Conservation (phyloP, 1,140 invertebrate genomes). For the Bombus pascuorum region DNA sequence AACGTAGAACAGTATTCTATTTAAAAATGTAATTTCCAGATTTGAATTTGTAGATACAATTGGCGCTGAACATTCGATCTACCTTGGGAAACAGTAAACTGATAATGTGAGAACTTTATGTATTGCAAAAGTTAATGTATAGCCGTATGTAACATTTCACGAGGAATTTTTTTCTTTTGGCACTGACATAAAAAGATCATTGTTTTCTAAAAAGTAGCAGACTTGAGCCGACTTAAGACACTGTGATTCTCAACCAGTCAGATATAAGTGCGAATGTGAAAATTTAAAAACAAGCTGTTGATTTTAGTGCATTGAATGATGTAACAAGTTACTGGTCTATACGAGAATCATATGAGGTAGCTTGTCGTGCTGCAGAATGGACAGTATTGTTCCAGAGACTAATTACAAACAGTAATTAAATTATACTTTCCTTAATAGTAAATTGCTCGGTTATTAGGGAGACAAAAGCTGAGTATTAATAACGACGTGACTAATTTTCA, state of each 20-base stretch:
- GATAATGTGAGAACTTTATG: background rate
- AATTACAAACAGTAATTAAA: conserved; percentile 11
- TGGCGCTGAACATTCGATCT: too few species aligned
- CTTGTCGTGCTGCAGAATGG: too few species aligned
- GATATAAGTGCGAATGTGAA: background rate
- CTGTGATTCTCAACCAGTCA: too few species aligned
- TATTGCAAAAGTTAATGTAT: too few species aligned
- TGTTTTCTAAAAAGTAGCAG: too few species aligned
- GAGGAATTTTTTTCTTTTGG: too few species aligned
- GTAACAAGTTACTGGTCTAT: background rate
- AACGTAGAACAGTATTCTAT: too few species aligned
- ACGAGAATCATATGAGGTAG: background rate
- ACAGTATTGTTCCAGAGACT: background rate
- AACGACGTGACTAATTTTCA: background rate
- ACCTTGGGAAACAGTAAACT: background rate
- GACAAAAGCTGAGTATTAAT: conserved; percentile 2
- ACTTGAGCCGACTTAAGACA: rapidly evolving
- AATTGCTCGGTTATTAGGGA: background rate
- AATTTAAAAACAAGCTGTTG: background rate
- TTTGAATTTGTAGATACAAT: background rate
- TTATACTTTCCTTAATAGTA: background rate
- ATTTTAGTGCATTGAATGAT: background rate
- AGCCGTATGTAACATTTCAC: too few species aligned
- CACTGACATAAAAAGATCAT: too few species aligned
- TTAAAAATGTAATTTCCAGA: background rate